Evolutionary conservation across 1,140 invertebrate species (phyloP).

Genomic region (Marisa cornuarietis): DNA sequence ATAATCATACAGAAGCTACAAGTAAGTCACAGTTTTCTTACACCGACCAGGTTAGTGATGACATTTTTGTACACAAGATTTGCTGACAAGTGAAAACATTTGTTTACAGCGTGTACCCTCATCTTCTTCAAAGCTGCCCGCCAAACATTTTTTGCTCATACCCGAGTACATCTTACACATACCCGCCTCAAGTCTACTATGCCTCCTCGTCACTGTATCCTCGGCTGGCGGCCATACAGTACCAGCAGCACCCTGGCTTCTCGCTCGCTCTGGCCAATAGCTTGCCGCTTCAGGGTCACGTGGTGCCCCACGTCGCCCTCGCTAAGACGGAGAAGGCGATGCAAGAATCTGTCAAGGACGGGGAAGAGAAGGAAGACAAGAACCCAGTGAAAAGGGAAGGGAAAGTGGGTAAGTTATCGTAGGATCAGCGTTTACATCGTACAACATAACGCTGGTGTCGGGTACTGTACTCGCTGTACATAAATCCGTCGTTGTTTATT

Average conservation of each 20-base stretch:
- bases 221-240: not conserved
- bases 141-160: not conserved
- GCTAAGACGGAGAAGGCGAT: not conserved
- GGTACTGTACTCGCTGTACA: too few relatives aligned
- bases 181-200: constrained; percentile 1
- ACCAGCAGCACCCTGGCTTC: not conserved
- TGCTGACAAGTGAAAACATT: too few relatives aligned
- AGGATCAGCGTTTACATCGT: not conserved
- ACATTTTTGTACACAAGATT: too few relatives aligned
- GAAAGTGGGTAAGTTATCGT: not conserved
- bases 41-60: too few relatives aligned
- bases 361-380: not conserved
- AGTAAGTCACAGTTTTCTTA: too few relatives aligned
- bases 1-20: too few relatives aligned
- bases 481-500: too few relatives aligned
- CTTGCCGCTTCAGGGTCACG: not conserved
- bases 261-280: not conserved
- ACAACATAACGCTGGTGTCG: too few relatives aligned
- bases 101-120: not conserved
- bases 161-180: not conserved
- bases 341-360: not conserved
- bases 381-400: not conserved
- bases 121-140: not conserved
- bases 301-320: not conserved
- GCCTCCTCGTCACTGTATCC: not conserved